phyloP scores from a whole-genome alignment of 30 jellyfish, hydroid and myxozoan genomes.

The Aurelia aurita region DNA sequence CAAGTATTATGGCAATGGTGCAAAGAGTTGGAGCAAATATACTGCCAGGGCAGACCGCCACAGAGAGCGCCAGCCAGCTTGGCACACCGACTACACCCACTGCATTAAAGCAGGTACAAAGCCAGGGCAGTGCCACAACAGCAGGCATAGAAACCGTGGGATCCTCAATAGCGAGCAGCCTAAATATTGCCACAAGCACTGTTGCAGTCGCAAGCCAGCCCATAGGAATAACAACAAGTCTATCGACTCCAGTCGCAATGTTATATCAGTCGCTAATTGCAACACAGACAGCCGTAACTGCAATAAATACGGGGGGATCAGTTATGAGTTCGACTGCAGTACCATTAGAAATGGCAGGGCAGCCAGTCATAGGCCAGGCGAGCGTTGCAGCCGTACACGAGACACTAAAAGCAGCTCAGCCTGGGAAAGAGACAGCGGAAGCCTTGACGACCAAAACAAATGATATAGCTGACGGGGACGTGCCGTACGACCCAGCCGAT shows the following conservation, averaged over 20 bases:
- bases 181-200: background rate
- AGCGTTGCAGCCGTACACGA: background rate
- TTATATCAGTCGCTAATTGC: background rate
- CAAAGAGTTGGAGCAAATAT: background rate
- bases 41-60: background rate
- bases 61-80: background rate
- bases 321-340: background rate
- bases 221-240: background rate
- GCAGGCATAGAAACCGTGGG: background rate
- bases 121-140: background rate
- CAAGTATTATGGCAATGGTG: background rate
- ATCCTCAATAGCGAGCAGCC: background rate
- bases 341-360: background rate
- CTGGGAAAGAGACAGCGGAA: background rate
- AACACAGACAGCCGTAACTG: background rate
- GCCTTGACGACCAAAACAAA: background rate
- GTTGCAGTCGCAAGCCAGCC: background rate
- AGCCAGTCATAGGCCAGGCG: background rate
- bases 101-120: conserved; percentile 1
- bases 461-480: conserved; percentile 24
- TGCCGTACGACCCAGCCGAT: conserved; percentile 61
- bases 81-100: background rate
- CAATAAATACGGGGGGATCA: background rate
- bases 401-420: background rate
- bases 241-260: background rate